These are phyloP conservation scores for Scaptomyza hsui DNA, from an alignment of 1,140 invertebrate species.

Conservation along the genomic window DNA sequence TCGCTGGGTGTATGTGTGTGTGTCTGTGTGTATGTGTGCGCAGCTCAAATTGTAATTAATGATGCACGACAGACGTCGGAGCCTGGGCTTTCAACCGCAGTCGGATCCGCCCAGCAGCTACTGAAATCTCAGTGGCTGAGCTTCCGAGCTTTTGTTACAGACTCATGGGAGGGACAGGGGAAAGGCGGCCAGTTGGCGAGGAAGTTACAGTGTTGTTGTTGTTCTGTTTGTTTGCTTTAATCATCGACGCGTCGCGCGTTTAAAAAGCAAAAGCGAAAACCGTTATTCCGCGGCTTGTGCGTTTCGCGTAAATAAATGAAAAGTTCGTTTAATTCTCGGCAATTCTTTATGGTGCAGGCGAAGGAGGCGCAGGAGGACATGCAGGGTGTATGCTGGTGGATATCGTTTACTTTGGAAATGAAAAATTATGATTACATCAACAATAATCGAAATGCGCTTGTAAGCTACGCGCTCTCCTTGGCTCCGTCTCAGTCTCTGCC, in stretches of 20 bases:
- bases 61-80: constrained; percentile 71
- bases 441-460: constrained; percentile 82
- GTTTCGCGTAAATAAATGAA: constrained; percentile 79
- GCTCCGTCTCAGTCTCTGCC: neutral
- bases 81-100: constrained; percentile 36
- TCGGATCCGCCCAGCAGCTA: constrained; percentile 13
- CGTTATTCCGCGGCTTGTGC: constrained; percentile 51
- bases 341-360: constrained; percentile 62
- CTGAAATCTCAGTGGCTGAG: constrained; percentile 35
- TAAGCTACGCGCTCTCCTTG: constrained; percentile 60
- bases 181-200: no score
- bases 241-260: constrained; percentile 69
- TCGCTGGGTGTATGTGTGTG: neutral
- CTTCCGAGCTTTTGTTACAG: constrained; percentile 15
- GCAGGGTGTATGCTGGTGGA: neutral
- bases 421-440: constrained; percentile 83
- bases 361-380: neutral
- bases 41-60: constrained; percentile 82
- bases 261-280: constrained; percentile 54
- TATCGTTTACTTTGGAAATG: constrained; percentile 82
- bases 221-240: constrained; percentile 70
- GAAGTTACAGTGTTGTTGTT: constrained; percentile 11
- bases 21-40: constrained; percentile 33
- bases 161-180: neutral
- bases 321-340: constrained; percentile 77